A percentile compares a stretch with the other conserved stretches of the same genome.
phyloP scores from a whole-genome alignment of 2,113 vertebrate genomes.

The Leptocoma aspasia region DNA sequence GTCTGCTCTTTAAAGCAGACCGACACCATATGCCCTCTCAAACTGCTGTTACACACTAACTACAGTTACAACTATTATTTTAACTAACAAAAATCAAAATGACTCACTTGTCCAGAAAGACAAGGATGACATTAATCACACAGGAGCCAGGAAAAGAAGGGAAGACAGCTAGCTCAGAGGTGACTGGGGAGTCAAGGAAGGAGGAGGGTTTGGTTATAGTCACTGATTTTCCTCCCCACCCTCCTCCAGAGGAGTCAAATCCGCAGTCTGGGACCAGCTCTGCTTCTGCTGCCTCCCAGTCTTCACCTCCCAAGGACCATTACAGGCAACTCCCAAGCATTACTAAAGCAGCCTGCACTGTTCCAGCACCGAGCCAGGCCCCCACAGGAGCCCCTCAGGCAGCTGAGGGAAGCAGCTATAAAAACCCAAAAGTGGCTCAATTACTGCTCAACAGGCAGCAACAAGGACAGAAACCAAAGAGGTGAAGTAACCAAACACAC shows the following conservation, averaged over 20 bases:
- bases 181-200: not conserved
- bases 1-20: not conserved
- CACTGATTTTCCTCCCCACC: not conserved
- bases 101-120: not conserved
- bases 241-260: not conserved
- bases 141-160: not conserved
- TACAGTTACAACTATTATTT: not conserved
- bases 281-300: not conserved
- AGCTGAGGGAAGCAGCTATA: not conserved
- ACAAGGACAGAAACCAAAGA: not conserved
- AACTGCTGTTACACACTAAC: not conserved
- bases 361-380: not conserved
- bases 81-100: not conserved
- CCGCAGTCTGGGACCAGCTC: not conserved
- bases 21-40: accelerated
- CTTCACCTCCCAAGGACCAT: not conserved
- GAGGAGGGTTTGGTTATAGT: not conserved
- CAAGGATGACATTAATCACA: not conserved
- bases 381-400: not conserved
- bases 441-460: not conserved
- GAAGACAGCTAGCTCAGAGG: not conserved
- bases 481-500: not conserved
- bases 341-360: not conserved
- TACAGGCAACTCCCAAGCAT: not conserved
- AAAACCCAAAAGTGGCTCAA: not conserved